Evolutionary conservation across 2,888 invertebrate genomes (phyloP).

Genomic region (Heliconius ethilla): DNA sequence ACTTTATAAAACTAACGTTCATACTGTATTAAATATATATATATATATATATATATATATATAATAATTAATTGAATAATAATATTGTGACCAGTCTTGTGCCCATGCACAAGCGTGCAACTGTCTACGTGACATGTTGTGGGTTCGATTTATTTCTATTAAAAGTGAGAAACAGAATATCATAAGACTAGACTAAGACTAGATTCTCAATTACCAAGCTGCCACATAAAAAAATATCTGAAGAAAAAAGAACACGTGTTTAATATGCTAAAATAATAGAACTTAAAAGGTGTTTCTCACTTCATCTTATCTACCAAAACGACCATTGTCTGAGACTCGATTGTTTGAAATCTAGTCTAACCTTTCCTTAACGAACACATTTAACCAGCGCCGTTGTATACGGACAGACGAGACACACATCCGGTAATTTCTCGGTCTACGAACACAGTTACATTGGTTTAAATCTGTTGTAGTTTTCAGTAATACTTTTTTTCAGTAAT

Average conservation of each 20-base stretch:
- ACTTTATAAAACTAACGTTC: too few relatives aligned
- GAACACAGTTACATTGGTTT: constrained; percentile 31
- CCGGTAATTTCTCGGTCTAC: constrained; percentile 41
- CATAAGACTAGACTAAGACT: too few relatives aligned
- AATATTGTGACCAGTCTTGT: too few relatives aligned
- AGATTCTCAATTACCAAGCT: too few relatives aligned
- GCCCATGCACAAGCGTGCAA: too few relatives aligned
- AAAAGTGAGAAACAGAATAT: too few relatives aligned
- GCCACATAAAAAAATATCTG: too few relatives aligned
- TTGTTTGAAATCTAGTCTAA: constrained; percentile 34
- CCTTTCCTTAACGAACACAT: constrained; percentile 32
- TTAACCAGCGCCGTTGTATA: constrained; percentile 5
- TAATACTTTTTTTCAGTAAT: neutral
- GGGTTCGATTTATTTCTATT: too few relatives aligned
- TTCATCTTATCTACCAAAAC: constrained; percentile 6
- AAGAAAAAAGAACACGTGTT: neutral
- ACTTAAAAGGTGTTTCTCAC: neutral
- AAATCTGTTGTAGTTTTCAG: constrained; percentile 17
- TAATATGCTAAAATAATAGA: neutral
- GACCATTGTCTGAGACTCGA: constrained; percentile 23
- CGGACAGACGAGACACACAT: constrained; percentile 24
- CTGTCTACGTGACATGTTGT: too few relatives aligned
- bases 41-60: too few relatives aligned
- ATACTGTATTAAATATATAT: too few relatives aligned
- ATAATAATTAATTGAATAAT: too few relatives aligned